Evolutionary conservation across 2,888 invertebrate genomes (phyloP), one percentile per base, ranked within the genome.

Genomic region (Catotricha subobsoleta): DNA sequence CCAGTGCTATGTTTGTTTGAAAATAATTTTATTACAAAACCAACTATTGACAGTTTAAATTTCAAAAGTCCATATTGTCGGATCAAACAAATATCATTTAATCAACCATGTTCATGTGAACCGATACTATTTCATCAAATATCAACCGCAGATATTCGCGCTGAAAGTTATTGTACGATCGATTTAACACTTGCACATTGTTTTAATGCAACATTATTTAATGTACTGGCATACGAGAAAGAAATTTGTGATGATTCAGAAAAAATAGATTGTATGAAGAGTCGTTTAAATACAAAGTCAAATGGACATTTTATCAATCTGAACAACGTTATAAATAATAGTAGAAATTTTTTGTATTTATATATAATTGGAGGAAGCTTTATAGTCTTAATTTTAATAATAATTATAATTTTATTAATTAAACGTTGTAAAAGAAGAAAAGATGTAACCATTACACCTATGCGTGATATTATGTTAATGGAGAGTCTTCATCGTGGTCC

Each of bases 81-180:
- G 35, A 49, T 62, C 34, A 56, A 52, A 10, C 53, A 55, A 27
- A 53, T 54, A 2, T 52, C 49, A 2, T 53, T 63, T 25, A 49
- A 55, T 35, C 46, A 52, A 3, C 43, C 47, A 8, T 63, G 63
- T 33, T 49, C 46, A n/a, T 63, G 63, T 44, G 52, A 55, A 27
- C 50, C 48, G 18, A 44, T 45, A 2, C 60, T 58, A 58, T 43
- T 61, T 28, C 45, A 52, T 3, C 43, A 47, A 2, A 45, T 60
- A 3, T 54, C 58, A 23, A 49, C 52, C 9, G 52, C 53, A 16
- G 58, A 62, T 46, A 44, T 60, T n/a, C 51, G 53, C 27, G 51
- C 60, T 2, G 57, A 60, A 44, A 50, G 52, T 9, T 58, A 59
- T 40, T 63, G 63, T 40, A 51, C 47, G 3, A 46, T 62, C 4